These are phyloP conservation scores for Erebia aethiops DNA, from an alignment of 2,888 invertebrate genomes.

Conservation along the genomic window DNA sequence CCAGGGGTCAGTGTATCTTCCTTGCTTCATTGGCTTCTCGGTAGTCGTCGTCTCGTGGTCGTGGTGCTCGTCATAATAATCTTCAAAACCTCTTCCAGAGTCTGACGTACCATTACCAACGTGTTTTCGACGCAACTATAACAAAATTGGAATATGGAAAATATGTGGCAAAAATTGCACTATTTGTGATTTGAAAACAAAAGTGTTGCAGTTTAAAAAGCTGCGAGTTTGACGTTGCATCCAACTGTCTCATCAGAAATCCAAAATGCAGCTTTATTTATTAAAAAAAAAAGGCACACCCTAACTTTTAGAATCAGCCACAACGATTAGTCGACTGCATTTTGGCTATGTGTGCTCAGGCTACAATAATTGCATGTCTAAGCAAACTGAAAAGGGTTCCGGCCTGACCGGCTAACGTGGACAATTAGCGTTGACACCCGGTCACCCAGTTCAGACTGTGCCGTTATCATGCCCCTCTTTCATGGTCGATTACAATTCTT, in stretches of 20 bases:
- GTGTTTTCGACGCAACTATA: constrained; percentile 54
- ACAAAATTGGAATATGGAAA: not conserved
- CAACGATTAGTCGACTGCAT: too few relatives aligned
- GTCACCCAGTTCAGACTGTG: constrained; percentile 67
- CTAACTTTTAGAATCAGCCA: too few relatives aligned
- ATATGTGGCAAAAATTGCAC: too few relatives aligned
- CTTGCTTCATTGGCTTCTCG: constrained; percentile 80
- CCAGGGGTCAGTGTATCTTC: constrained; percentile 87
- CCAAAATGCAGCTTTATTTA: too few relatives aligned
- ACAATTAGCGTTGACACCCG: constrained; percentile 59
- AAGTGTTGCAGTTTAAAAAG: too few relatives aligned
- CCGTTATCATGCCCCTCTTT: constrained; percentile 54
- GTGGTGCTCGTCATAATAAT: constrained; percentile 77
- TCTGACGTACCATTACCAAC: constrained; percentile 45
- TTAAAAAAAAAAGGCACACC: too few relatives aligned
- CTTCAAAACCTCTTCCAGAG: constrained; percentile 69
- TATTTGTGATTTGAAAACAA: too few relatives aligned
- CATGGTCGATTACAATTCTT: constrained; percentile 23
- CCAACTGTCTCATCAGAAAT: too few relatives aligned
- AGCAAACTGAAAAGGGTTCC: constrained; percentile 50
- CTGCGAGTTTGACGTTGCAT: too few relatives aligned
- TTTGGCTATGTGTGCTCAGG: not conserved
- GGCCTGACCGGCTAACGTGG: constrained; percentile 33
- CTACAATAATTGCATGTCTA: constrained; percentile 40
- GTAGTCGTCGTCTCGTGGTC: constrained; percentile 67